A percentile compares a stretch with the other conserved stretches of the same genome.
Evolutionary conservation across 2,113 vertebrate species (phyloP).

Genomic region (Noctilio leporinus): DNA sequence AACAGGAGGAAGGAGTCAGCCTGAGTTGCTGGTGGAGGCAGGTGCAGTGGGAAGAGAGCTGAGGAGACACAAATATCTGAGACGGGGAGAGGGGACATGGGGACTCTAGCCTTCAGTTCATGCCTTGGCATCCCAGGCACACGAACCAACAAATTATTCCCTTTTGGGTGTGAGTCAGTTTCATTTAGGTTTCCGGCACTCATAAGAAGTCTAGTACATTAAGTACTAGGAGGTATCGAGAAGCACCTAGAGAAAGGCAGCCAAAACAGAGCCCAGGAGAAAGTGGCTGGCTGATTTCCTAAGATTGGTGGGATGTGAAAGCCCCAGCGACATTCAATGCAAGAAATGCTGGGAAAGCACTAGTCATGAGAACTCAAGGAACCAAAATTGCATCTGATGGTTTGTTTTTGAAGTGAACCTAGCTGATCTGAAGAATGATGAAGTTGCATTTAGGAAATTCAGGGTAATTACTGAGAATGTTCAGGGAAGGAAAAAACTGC

Average conservation of each 20-base stretch:
- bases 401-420: background rate
- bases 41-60: background rate
- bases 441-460: background rate
- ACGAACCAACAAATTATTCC: background rate
- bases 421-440: background rate
- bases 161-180: background rate
- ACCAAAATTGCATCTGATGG: background rate
- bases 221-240: conserved; percentile 56
- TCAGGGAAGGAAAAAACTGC: background rate
- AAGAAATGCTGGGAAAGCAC: conserved; percentile 92
- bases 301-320: conserved; percentile 86
- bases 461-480: background rate
- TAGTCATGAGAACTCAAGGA: background rate
- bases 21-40: background rate
- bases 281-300: background rate
- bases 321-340: conserved; percentile 96
- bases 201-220: background rate
- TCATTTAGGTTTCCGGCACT: background rate
- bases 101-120: background rate
- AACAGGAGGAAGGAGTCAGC: background rate
- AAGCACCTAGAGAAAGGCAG: conserved; percentile 94
- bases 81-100: background rate
- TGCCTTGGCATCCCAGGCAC: background rate
- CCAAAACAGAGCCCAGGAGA: conserved; percentile 93
- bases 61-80: background rate